A percentile compares a stretch with the other conserved stretches of the same genome.
These are phyloP conservation scores for Lordiphosa fenestrarum DNA, from an alignment of 2,888 invertebrate species.

Conservation along the genomic window DNA sequence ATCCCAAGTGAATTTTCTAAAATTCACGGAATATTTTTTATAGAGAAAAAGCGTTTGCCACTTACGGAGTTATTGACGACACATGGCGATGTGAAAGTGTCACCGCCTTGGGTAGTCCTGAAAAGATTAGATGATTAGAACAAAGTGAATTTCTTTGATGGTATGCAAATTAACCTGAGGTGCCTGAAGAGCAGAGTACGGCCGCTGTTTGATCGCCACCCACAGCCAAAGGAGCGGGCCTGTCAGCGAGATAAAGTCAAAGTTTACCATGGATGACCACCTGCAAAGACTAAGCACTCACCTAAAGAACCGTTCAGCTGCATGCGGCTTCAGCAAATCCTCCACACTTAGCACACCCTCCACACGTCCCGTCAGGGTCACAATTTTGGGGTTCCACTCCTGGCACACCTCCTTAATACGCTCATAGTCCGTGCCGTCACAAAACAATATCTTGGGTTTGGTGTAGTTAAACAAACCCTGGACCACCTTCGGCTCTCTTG, in stretches of 20 bases:
- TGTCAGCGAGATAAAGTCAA: not conserved
- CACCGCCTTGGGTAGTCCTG: conserved; percentile 55
- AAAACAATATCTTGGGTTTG: conserved; percentile 64
- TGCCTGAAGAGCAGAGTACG: conserved; percentile 68
- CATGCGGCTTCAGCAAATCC: conserved; percentile 36
- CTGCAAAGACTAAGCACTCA: conserved; percentile 20
- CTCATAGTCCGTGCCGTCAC: conserved; percentile 49
- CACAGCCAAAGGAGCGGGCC: conserved; percentile 28
- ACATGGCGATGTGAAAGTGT: conserved; percentile 44
- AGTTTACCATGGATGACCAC: no score
- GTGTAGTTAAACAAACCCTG: conserved; percentile 39
- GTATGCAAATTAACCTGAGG: conserved; percentile 39
- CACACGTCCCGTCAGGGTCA: conserved; percentile 39
- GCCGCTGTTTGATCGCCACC: conserved; percentile 45
- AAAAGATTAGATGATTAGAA: no score
- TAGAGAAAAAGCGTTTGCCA: accelerated
- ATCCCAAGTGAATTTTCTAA: not conserved
- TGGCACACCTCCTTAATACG: conserved; percentile 45
- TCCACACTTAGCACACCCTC: conserved; percentile 40
- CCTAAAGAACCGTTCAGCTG: conserved; percentile 30
- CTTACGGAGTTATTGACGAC: conserved; percentile 32
- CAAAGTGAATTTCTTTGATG: no score
- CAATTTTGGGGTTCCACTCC: conserved; percentile 41
- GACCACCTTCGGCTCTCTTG: conserved; percentile 29
- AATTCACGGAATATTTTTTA: not conserved